Evolutionary conservation across 2,113 vertebrate genomes (phyloP), one percentile per base, ranked within the genome.

Genomic region (Diadophis punctatus): DNA sequence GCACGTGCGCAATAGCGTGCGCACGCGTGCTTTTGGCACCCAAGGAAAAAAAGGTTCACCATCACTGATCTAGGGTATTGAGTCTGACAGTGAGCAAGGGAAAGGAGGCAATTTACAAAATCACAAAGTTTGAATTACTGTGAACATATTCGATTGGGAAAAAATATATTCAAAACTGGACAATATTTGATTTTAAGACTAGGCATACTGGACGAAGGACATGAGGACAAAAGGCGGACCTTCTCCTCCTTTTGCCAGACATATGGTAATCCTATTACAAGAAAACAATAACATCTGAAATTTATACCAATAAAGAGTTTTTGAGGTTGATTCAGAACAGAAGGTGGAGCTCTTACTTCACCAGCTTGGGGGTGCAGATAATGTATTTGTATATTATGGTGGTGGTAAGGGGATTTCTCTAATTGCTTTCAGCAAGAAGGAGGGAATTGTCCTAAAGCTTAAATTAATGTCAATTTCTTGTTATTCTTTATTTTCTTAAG

Each of bases 321-420:
- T 39, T 92, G 94, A 95, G 88, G 30, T 90, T 11, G n/a, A 46
- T 30, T 56, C 2, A 20, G 91, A 90, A 93, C 49, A 91, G 55
- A 93, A 90, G 63, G 91, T 16, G 92, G 48, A 68, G 49, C 34
- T 93, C 93, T 88, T 22, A 0, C 89, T 90, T 86, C 56, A 53
- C 14, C 68, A 60, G 30, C 18, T 80, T 58, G 52, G 55, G 46
- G 90, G 51, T 89, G 87, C 25, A 89, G 43, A 23, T 2, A 22
- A 39, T 34, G 18, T 80, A 2, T 80, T 39, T 80, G 74, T 80
- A 20, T 80, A 18, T 80, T 68, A 68, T 68, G 63, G 12, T 68
- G 30, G 30, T 68, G 12, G n/a, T 92, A 88, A 93, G 84, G 20
- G 27, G 53, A 25, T 25, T 46, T 89, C 94, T 95, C 39, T 63